These are phyloP conservation scores for Tenthredo scrophulariae DNA, from an alignment of 2,888 invertebrate genomes.

Conservation along the genomic window DNA sequence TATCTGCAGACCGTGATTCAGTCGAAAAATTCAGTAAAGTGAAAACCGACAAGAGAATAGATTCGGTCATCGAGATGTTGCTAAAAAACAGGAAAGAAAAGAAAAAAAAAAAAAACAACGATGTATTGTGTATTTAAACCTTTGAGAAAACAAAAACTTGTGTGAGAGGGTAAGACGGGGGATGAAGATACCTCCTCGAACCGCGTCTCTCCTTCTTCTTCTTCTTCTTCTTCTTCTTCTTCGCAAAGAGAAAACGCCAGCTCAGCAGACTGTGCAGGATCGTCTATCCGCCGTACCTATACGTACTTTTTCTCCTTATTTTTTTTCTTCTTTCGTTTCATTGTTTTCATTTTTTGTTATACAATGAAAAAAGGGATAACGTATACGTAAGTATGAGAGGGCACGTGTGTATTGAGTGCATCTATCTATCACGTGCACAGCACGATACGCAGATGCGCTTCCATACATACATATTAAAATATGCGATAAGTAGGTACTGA, in stretches of 20 bases:
- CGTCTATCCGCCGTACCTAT: conserved; percentile 24
- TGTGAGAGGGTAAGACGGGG: conserved; percentile 60
- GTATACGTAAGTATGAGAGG: conserved; percentile 66
- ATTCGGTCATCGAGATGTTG: background rate
- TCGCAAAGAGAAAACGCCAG: conserved; percentile 55
- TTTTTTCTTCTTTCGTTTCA: background rate
- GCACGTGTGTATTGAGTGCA: conserved; percentile 27
- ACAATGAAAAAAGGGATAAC: conserved; percentile 75
- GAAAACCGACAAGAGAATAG: background rate
- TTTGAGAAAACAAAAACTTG: conserved; percentile 72
- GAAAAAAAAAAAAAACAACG: too few relatives aligned
- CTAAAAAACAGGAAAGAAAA: background rate
- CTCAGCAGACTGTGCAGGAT: conserved; percentile 34
- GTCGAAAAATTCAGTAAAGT: background rate
- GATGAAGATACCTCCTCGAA: conserved; percentile 49
- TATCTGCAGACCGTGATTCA: background rate
- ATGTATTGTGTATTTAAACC: conserved; percentile 64
- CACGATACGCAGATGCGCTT: conserved; percentile 31
- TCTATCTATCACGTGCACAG: background rate
- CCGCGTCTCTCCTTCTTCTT: conserved; percentile 51
- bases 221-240: conserved; percentile 54
- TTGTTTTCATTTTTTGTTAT: conserved; percentile 64
- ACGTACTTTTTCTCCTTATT: background rate
- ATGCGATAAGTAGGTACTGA: conserved; percentile 52
- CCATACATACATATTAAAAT: conserved; percentile 30